Evolutionary conservation across 23 tunicate genomes (phyloP), one percentile per base, ranked within the genome.

Genomic region (Corella eumyota): DNA sequence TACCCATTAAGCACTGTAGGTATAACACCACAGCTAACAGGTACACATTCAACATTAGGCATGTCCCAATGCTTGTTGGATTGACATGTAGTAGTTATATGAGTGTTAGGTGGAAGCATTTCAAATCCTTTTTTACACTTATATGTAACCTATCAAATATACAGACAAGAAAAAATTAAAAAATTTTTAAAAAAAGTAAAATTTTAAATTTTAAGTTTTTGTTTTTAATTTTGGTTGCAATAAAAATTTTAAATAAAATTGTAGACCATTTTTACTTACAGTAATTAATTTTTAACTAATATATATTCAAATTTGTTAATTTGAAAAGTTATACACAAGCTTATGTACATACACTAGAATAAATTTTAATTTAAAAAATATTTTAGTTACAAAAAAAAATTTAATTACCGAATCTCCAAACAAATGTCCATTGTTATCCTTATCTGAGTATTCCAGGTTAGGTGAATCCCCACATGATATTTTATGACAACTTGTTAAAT

Each of bases 61-160:
- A 40, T 63, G 24, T 76, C 67, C 95, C 95, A 85, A 54, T 58
- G 34, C 31, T 75, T 80, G 26, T 54, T 65, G 1, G 79, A 45
- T 22, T 53, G 78, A 52, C 95, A 85, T 4, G 57, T 48, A 22
- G 70, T 0, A 7, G 67, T 66, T 3, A 36, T 32, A 2, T 19
- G 40, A 21, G 30, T 36, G 51, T 66, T 64, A n/a, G 56, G 45
- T 4, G 72, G 70, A 17, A 32, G 28, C 34, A 79, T 48, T 13
- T 26, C 15, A 34, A 79, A 79, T 4, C 88, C 88, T 2, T 56
- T 36, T 6, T 51, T 2, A 34, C 88, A 79, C 6, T 24, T 44
- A 56, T 54, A 79, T 1, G 66, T 62, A 4, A 62, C 88, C 88
- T 79, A 25, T 4, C n/a, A n/a, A n/a, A n/a, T n/a, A n/a, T n/a